A percentile compares a stretch with the other conserved stretches of the same genome.
These are phyloP conservation scores for Platycnemis pennipes DNA, from an alignment of 2,888 invertebrate genomes.

Conservation along the genomic window DNA sequence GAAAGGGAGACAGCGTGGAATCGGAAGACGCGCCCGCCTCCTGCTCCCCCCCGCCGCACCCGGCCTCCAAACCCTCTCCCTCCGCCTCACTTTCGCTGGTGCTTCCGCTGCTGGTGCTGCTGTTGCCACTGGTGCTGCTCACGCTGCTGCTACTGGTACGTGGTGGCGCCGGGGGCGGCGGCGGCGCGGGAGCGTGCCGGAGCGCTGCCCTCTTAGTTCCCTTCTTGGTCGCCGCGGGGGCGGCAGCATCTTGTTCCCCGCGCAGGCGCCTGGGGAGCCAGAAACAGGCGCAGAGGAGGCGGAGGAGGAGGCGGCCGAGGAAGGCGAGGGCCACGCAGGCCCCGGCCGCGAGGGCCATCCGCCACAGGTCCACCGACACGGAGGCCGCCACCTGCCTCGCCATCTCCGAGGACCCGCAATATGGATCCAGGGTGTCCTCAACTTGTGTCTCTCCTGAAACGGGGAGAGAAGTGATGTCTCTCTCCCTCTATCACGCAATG, in stretches of 20 bases:
- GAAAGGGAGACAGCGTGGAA: background rate
- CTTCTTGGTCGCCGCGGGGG: background rate
- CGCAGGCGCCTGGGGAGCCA: slow-evolving; percentile 84
- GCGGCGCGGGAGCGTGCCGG: background rate
- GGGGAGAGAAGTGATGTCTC: no score
- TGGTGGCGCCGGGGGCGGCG: background rate
- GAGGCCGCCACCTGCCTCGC: slow-evolving; percentile 59
- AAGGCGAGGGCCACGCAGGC: slow-evolving; percentile 84
- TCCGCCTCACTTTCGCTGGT: background rate
- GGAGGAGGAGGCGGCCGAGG: slow-evolving; percentile 84
- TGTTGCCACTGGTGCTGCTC: background rate
- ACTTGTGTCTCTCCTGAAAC: background rate
- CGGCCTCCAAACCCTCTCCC: background rate
- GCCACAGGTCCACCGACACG: slow-evolving; percentile 85
- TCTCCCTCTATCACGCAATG: no score
- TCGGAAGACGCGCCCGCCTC: background rate
- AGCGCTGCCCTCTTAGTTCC: background rate
- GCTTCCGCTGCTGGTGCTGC: background rate
- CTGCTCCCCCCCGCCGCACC: background rate
- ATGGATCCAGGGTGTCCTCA: background rate
- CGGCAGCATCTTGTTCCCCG: slow-evolving; percentile 75
- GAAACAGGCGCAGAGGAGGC: slow-evolving; percentile 85
- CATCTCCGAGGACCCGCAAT: slow-evolving; percentile 28
- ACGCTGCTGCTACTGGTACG: background rate
- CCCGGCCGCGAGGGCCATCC: slow-evolving; percentile 84